A percentile compares a stretch with the other conserved stretches of the same genome.
phyloP scores from a whole-genome alignment of 1,140 invertebrate species.

The Ceratina australensis region DNA sequence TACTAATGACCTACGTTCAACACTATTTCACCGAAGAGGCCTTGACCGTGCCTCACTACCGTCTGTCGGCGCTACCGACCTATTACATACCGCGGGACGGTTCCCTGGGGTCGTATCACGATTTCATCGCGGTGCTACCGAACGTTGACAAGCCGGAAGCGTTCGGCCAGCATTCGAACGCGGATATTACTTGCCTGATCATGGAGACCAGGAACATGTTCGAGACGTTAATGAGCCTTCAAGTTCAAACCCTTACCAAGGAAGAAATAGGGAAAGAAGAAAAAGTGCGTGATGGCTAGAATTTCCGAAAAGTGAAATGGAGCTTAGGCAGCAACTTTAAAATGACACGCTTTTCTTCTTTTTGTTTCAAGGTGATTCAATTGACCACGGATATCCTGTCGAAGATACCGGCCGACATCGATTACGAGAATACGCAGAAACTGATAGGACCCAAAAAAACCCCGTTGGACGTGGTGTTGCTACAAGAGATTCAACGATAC shows the following conservation, averaged over 20 bases:
- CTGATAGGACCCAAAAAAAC: slow-evolving; percentile 85
- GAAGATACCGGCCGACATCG: slow-evolving; percentile 86
- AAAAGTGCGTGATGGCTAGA: slow-evolving; percentile 78
- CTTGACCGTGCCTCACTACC: slow-evolving; percentile 83
- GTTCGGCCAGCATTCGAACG: slow-evolving; percentile 94
- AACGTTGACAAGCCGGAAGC: slow-evolving; percentile 89
- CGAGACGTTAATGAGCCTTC: slow-evolving; percentile 89
- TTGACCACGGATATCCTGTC: slow-evolving; percentile 85
- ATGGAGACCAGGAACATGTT: slow-evolving; percentile 88
- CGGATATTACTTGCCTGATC: slow-evolving; percentile 93
- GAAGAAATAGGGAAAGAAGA: slow-evolving; percentile 84
- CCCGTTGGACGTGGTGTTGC: slow-evolving; percentile 89
- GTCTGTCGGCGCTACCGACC: slow-evolving; percentile 84
- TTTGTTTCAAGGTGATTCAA: slow-evolving; percentile 82
- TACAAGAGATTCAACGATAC: slow-evolving; percentile 88
- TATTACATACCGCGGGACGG: slow-evolving; percentile 92
- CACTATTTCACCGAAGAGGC: slow-evolving; percentile 88
- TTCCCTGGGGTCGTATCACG: slow-evolving; percentile 87
- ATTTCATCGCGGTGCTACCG: slow-evolving; percentile 88
- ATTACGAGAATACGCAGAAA: slow-evolving; percentile 87
- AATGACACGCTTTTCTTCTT: not conserved
- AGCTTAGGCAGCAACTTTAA: not conserved
- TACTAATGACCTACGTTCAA: slow-evolving; percentile 90
- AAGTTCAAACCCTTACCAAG: slow-evolving; percentile 82
- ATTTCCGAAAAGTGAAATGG: not conserved